Evolutionary conservation across 2,797 vertebrate species (phyloP), one percentile per base, ranked within the genome.

Genomic region (Hapalemur alaotrensis): DNA sequence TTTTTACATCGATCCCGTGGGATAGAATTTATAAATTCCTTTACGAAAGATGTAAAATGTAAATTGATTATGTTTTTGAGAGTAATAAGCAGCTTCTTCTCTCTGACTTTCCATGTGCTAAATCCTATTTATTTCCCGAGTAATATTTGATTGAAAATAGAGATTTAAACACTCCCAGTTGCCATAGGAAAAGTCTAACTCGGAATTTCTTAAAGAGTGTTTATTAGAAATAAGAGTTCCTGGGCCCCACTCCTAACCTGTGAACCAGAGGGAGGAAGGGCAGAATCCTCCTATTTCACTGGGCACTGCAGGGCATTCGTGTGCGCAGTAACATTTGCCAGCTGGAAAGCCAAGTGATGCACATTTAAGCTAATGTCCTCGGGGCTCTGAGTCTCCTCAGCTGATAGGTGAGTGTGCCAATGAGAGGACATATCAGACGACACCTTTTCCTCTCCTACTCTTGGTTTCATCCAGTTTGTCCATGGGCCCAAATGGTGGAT

Each of bases 51-150:
- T 54, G n/a, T 78, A 79, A 79, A 79, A 79, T 79, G 67, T 94
- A 84, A 87, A 69, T 86, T 70, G 78, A 90, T 87, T 92, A 43
- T 75, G 61, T 81, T 88, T 88, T 92, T 70, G n/a, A 89, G 81
- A 76, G 32, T 93, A 90, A 57, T 17, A 84, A 86, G 83, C 41
- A 61, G 73, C 69, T 69, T 65, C 30, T 89, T 91, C 59, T 85
- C 32, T 95, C 69, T 73, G 52, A 35, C 65, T 85, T 73, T 76
- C 63, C 32, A 2, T 65, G 61, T 91, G 69, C 57, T 59, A 92
- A 67, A 18, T 59, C 59, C 52, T 94, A 35, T 91, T 95, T 82
- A 76, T 75, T 96, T 89, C 46, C 82, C 46, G 86, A 95, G 82
- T 85, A 67, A 72, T 11, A 0, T 83, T 30, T 91, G 61, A 79